These are phyloP conservation scores for Alloplasta piceator DNA, from an alignment of 2,888 invertebrate genomes.

Conservation along the genomic window DNA sequence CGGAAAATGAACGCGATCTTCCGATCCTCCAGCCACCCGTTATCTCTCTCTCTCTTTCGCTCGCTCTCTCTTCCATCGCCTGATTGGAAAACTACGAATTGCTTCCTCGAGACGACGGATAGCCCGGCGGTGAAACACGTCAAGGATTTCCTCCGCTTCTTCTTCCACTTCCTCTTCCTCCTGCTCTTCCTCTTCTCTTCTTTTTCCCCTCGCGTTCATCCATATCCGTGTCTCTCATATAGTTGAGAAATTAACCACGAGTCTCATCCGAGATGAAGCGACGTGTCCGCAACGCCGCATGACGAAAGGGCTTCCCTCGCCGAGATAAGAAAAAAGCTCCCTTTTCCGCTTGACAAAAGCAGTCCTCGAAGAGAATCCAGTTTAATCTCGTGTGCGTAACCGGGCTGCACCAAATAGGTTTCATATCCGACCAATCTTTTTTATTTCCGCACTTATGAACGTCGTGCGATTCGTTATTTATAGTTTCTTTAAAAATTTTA, in stretches of 20 bases:
- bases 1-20: conserved; percentile 77
- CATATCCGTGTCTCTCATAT: conserved; percentile 37
- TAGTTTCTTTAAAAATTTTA: too few species aligned
- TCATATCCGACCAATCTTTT: conserved; percentile 47
- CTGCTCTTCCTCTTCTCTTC: conserved; percentile 18
- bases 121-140: conserved; percentile 56
- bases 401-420: conserved; percentile 35
- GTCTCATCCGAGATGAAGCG: conserved; percentile 33
- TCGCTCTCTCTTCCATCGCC: conserved; percentile 66
- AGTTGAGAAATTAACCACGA: conserved; percentile 67
- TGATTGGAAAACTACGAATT: conserved; percentile 81
- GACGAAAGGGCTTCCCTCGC: conserved; percentile 27
- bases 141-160: conserved; percentile 60
- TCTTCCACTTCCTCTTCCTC: conserved; percentile 39
- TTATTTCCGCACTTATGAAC: conserved; percentile 12
- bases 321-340: conserved; percentile 49
- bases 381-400: conserved; percentile 52
- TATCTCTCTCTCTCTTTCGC: conserved; percentile 14
- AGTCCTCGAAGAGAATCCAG: conserved; percentile 60
- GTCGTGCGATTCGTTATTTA: too few species aligned
- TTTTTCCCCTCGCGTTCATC: conserved; percentile 15
- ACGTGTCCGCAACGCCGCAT: conserved; percentile 3
- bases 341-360: conserved; percentile 57
- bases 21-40: conserved; percentile 55
- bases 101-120: conserved; percentile 77